Conservation (phyloP, 1,140 invertebrate species). For the Ceratosolen fusciceps region DNA sequence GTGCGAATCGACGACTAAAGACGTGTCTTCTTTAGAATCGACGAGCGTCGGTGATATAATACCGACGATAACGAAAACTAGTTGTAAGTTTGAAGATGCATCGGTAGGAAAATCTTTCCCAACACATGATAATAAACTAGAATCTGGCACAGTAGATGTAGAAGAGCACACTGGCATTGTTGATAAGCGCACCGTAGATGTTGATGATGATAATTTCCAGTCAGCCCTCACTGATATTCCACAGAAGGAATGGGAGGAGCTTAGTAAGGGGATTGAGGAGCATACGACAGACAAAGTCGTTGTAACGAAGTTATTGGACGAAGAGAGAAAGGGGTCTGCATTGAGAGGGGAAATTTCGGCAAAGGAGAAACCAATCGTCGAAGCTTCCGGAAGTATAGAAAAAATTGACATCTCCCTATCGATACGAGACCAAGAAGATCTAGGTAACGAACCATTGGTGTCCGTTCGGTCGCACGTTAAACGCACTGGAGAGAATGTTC, state of each 20-base stretch:
- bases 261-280: not conserved
- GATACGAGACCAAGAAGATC: slow-evolving; percentile 58
- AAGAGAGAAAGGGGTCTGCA: not conserved
- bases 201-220: slow-evolving; percentile 52
- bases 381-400: slow-evolving; percentile 54
- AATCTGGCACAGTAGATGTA: slow-evolving; percentile 69
- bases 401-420: slow-evolving; percentile 64
- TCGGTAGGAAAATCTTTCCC: slow-evolving; percentile 57
- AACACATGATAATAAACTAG: slow-evolving; percentile 63
- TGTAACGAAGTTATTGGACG: slow-evolving; percentile 36
- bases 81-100: slow-evolving; percentile 69
- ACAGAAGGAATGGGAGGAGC: slow-evolving; percentile 26
- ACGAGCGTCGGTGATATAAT: slow-evolving; percentile 51
- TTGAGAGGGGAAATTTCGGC: not conserved
- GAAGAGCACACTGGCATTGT: slow-evolving; percentile 63
- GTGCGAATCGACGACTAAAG: slow-evolving; percentile 40
- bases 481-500: slow-evolving; percentile 50
- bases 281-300: not conserved
- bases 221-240: slow-evolving; percentile 37
- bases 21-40: slow-evolving; percentile 49
- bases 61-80: slow-evolving; percentile 56
- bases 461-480: slow-evolving; percentile 60
- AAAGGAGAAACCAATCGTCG: not conserved
- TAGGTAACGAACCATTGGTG: slow-evolving; percentile 53
- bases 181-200: slow-evolving; percentile 63